phyloP scores from a whole-genome alignment of 2,888 invertebrate genomes.

The Dasysyrphus tricinctus region DNA sequence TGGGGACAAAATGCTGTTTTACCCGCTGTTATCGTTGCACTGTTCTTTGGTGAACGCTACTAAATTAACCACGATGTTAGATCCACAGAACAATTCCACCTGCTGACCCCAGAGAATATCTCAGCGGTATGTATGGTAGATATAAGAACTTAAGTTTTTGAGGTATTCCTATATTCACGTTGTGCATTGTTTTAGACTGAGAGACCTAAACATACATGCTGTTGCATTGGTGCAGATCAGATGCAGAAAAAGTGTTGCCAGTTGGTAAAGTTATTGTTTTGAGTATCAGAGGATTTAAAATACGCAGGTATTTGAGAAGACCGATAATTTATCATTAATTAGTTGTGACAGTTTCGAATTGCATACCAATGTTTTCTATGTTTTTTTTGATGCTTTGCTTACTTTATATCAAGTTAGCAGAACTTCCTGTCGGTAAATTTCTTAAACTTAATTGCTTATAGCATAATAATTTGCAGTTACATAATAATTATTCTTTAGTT shows the following conservation, averaged over 20 bases:
- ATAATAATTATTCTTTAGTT: no score
- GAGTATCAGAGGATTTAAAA: no score
- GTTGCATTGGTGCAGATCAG: constrained; percentile 15
- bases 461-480: no score
- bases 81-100: constrained; percentile 70
- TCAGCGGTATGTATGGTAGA: constrained; percentile 7
- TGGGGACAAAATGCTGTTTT: constrained; percentile 60
- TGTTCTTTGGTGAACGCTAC: constrained; percentile 59
- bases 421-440: no score
- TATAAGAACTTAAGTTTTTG: constrained; percentile 36
- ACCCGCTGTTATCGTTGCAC: constrained; percentile 60
- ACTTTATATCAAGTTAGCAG: no score
- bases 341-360: no score
- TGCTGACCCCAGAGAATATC: constrained; percentile 72
- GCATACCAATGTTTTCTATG: no score
- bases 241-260: constrained; percentile 26
- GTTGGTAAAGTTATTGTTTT: background rate
- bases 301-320: no score
- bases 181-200: background rate
- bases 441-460: no score
- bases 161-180: constrained; percentile 33
- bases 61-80: constrained; percentile 70
- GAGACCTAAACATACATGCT: background rate
- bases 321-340: no score
- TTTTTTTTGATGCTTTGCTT: no score